Evolutionary conservation across 2,888 invertebrate genomes (phyloP).

Genomic region (Pammene aurita): DNA sequence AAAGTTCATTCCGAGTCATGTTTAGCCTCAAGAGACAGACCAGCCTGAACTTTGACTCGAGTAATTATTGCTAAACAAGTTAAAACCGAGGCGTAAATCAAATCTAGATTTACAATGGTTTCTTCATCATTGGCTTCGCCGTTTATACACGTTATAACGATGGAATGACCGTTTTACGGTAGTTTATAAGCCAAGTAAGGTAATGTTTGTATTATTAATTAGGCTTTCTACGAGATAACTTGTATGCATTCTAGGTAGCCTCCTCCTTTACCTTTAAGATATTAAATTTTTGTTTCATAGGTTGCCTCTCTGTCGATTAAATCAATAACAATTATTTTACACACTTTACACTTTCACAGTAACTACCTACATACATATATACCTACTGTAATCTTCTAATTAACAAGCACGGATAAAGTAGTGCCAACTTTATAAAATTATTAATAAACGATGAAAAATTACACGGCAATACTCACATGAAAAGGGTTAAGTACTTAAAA

Average conservation of each 20-base stretch:
- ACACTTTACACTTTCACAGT: no score
- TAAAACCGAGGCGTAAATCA: constrained; percentile 34
- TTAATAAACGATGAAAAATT: background rate
- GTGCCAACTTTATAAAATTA: background rate
- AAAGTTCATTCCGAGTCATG: constrained; percentile 13
- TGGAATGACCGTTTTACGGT: background rate
- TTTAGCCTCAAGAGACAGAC: constrained; percentile 20
- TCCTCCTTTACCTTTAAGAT: no score
- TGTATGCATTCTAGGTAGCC: no score
- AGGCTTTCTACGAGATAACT: no score
- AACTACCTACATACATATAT: no score
- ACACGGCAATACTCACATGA: background rate
- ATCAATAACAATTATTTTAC: no score
- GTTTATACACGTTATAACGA: background rate
- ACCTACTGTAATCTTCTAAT: no score
- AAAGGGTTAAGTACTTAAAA: background rate
- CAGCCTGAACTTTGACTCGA: constrained; percentile 20
- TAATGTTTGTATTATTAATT: no score
- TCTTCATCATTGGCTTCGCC: constrained; percentile 7
- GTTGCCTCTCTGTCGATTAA: no score
- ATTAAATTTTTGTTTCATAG: no score
- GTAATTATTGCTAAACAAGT: constrained; percentile 36
- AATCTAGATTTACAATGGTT: constrained; percentile 21
- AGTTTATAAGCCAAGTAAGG: background rate
- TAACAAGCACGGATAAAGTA: no score